Evolutionary conservation across 2,113 vertebrate species (phyloP).

Genomic region (Campylorhamphus procurvoides): DNA sequence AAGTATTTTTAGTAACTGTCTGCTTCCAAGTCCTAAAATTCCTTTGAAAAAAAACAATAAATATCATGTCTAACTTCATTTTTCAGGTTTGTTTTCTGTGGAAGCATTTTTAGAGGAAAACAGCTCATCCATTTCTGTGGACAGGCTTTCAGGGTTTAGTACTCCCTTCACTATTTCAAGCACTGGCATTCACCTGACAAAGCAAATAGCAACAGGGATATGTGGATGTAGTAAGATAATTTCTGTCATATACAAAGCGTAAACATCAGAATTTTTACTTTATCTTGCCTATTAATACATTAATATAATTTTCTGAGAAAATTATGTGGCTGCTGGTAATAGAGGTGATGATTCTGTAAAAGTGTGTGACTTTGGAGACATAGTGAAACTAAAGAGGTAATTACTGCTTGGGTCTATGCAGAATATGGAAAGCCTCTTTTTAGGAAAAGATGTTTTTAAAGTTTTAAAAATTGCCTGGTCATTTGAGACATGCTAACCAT

Average conservation of each 20-base stretch:
- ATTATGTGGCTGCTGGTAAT: background rate
- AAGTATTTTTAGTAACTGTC: background rate
- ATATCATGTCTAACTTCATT: background rate
- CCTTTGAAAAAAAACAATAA: background rate
- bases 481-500: background rate
- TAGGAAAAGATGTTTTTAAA: background rate
- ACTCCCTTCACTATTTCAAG: background rate
- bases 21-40: background rate
- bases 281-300: fast-evolving
- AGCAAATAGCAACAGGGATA: fast-evolving
- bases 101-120: background rate
- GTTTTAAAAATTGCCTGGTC: background rate
- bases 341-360: background rate
- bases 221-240: background rate
- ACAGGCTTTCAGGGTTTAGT: background rate
- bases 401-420: background rate
- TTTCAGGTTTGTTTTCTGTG: background rate
- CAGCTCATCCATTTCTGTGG: background rate
- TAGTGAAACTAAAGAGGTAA: background rate
- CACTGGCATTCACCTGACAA: background rate
- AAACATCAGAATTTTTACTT: background rate
- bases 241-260: background rate
- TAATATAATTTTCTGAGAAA: background rate
- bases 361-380: background rate
- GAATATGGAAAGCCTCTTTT: background rate